A percentile compares a stretch with the other conserved stretches of the same genome.
These are phyloP conservation scores for Hydractinia symbiolongicarpus DNA, from an alignment of 30 jellyfish, hydroid and myxozoan genomes.

Conservation along the genomic window DNA sequence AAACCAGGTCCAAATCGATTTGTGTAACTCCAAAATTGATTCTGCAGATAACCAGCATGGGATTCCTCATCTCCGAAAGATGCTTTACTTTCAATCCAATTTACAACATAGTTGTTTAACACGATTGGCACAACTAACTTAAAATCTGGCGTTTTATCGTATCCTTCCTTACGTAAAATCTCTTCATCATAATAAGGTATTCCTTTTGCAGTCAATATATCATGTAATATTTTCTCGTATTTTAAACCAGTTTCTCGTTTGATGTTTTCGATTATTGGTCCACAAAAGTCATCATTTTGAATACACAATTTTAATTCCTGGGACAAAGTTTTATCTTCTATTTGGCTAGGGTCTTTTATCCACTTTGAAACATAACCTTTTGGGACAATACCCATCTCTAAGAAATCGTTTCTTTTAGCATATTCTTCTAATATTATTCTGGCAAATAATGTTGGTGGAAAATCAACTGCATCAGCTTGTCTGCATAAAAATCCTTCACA, in stretches of 20 bases:
- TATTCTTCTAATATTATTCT: constrained; percentile 60
- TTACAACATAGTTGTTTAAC: constrained; percentile 55
- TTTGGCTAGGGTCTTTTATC: constrained; percentile 38
- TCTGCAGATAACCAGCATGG: constrained; percentile 49
- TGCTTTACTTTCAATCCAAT: constrained; percentile 93
- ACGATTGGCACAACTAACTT: constrained; percentile 74
- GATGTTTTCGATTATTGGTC: constrained; percentile 59
- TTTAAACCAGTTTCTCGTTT: constrained; percentile 60
- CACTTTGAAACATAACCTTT: constrained; percentile 45
- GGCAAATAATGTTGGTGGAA: constrained; percentile 75
- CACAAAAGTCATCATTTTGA: constrained; percentile 66
- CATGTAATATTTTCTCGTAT: constrained; percentile 44
- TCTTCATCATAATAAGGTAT: constrained; percentile 75
- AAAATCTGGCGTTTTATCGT: constrained; percentile 87
- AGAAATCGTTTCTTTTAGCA: constrained; percentile 7
- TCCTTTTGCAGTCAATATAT: constrained; percentile 33
- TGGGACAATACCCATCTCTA: constrained; percentile 37
- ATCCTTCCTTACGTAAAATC: constrained; percentile 54
- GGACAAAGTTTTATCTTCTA: constrained; percentile 32
- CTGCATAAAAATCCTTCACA: constrained; percentile 12
- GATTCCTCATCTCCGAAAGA: constrained; percentile 85
- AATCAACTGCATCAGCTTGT: constrained; percentile 45
- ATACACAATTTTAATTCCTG: constrained; percentile 54
- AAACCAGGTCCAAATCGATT: constrained; percentile 90
- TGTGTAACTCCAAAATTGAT: constrained; percentile 88